Evolutionary conservation across 2,888 invertebrate genomes (phyloP), one percentile per base, ranked within the genome.

Genomic region (Acholoe squamosa): DNA sequence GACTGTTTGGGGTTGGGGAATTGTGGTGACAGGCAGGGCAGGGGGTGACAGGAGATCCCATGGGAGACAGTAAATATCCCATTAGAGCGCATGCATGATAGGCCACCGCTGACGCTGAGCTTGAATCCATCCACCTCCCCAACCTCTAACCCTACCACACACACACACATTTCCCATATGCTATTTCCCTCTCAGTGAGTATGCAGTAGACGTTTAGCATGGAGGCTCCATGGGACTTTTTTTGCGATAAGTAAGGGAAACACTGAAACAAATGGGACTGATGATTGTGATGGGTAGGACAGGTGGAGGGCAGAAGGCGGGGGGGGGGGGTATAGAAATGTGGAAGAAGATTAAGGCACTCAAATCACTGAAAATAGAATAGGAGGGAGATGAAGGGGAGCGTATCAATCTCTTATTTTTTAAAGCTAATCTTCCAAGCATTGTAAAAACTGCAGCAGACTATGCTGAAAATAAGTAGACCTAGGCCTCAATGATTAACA

Each of bases 61-160:
- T 61, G 61, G 61, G 61, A n/a, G 61, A 61, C 61, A 0, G 71
- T 71, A 71, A 71, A 71, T 28, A 71, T 28, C 31, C 71, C 71
- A 71, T 71, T 71, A 71, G 71, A 14, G 61, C n/a, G 71, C 31
- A 28, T 71, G 71, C 71, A 28, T 28, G 25, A 71, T 71, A 28
- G 71, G 31, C 71, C 28, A 14, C 28, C 28, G 71, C 43, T 22
- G n/a, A 14, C 61, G 10, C 19, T 61, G 61, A 19, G 61, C 61
- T 14, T 7, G 5, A 3, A 14, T 14, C 3, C 22, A 61, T 61
- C 10, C 22, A 61, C 19, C 61, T 22, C 61, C 61, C 61, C 61
- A n/a, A n/a, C n/a, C n/a, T n/a, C n/a, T n/a, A n/a, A n/a, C n/a
- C n/a, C n/a, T 10, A 3, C 43, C 43, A 43, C 43, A 3, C 43